These are phyloP conservation scores for Strigamia maritima DNA, from an alignment of 2,888 invertebrate species.

Conservation along the genomic window DNA sequence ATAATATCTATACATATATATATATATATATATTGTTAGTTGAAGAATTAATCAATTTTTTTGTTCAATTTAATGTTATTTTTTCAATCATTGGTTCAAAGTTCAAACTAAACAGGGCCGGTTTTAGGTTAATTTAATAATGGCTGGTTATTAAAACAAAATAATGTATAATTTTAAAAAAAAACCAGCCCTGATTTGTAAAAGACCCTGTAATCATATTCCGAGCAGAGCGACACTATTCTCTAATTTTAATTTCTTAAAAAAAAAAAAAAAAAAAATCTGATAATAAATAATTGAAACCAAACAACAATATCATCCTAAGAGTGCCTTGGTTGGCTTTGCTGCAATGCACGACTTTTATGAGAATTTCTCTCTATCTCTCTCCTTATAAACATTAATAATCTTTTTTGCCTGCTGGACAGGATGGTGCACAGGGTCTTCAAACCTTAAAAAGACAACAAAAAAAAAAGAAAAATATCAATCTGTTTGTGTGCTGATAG, in stretches of 20 bases:
- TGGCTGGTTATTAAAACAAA: not conserved
- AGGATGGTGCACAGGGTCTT: constrained; percentile 4
- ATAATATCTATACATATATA: too few relatives aligned
- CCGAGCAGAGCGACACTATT: not conserved
- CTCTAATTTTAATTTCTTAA: too few relatives aligned
- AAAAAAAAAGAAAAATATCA: not conserved
- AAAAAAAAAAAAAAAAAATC: too few relatives aligned
- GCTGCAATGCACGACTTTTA: not conserved
- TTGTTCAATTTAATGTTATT: too few relatives aligned
- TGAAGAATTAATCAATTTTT: too few relatives aligned
- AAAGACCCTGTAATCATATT: constrained; percentile 4
- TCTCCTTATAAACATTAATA: too few relatives aligned
- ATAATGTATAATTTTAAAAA: not conserved
- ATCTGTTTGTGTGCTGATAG: too few relatives aligned
- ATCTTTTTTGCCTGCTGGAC: not conserved
- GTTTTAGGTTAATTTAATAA: not conserved
- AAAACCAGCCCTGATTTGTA: not conserved
- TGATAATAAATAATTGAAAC: too few relatives aligned
- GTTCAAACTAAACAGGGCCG: too few relatives aligned
- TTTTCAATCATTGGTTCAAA: too few relatives aligned
- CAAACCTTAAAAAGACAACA: not conserved
- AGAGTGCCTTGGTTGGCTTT: constrained; percentile 4
- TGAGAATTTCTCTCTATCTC: not conserved
- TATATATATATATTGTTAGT: too few relatives aligned
- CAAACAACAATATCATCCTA: not conserved